Evolutionary conservation across 2,113 vertebrate species (phyloP), one percentile per base, ranked within the genome.

Genomic region (Danionella cerebrum): DNA sequence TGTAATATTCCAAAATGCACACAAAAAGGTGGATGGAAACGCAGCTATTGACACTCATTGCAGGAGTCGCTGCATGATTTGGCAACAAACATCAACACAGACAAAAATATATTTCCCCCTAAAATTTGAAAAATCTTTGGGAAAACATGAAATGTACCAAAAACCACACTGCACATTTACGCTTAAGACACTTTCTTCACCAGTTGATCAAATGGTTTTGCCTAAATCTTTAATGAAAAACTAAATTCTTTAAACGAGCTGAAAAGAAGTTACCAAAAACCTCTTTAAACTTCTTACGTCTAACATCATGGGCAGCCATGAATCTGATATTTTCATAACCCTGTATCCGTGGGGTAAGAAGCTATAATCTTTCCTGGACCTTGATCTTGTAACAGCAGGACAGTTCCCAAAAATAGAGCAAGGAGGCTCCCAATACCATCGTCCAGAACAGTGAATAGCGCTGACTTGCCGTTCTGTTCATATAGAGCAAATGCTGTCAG

Each of bases 281-380:
- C 45, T 60, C 14, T 31, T 60, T 31, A 31, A 45, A 25, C 57
- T 14, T 4, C 24, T 12, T n/a, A 1, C 2, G 14, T 44, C 65
- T 65, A 73, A 74, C 68, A 76, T 69, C 59, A 62, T 54, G 18
- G 67, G 63, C 68, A 75, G 51, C 31, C 67, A 79, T 69, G 74
- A 70, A 74, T 68, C 70, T 85, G 84, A 87, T 86, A 88, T 88
- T 89, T 88, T 85, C 82, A 85, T 87, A 87, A 87, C 85, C 88
- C 74, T 53, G 75, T 74, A 72, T 74, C 70, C 67, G 60, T 85
- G 85, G 87, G 76, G 84, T 87, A 85, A 88, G 75, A 52, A 59
- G 75, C 85, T 86, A 83, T 82, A 86, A 84, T 80, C 75, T 76
- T 73, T 76, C 36, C 25, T 59, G 45, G 67, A 80, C 66, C 54